phyloP scores from a whole-genome alignment of 2,888 invertebrate species.

The Euclidia mi region DNA sequence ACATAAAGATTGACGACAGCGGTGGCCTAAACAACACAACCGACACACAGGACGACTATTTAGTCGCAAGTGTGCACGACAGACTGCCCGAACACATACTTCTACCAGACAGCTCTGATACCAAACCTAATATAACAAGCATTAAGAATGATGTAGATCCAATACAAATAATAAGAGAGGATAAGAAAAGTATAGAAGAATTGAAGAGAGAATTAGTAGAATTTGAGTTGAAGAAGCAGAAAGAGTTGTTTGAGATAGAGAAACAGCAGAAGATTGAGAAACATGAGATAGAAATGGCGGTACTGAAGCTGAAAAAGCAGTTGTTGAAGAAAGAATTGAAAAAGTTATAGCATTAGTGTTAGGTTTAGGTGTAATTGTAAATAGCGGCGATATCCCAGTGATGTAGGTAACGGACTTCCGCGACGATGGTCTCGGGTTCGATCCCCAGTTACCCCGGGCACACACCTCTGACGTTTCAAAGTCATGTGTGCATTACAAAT shows the following conservation, averaged over 20 bases:
- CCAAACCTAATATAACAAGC: constrained; percentile 34
- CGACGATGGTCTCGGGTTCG: too few species aligned
- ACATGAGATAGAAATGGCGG: constrained; percentile 53
- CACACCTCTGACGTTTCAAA: too few species aligned
- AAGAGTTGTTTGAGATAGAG: constrained; percentile 56
- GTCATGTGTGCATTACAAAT: too few species aligned
- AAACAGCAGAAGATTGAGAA: constrained; percentile 47
- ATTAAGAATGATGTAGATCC: constrained; percentile 32
- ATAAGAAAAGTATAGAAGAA: constrained; percentile 40
- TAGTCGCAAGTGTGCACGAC: constrained; percentile 4
- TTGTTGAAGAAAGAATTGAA: constrained; percentile 49
- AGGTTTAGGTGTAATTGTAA: background rate
- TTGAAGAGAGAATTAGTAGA: constrained; percentile 49
- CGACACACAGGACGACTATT: constrained; percentile 25
- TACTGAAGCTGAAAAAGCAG: constrained; percentile 50
- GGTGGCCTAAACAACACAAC: constrained; percentile 12
- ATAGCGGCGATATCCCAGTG: too few species aligned
- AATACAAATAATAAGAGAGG: constrained; percentile 32
- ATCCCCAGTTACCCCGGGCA: too few species aligned
- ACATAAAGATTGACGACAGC: constrained; percentile 41
- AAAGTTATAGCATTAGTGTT: constrained; percentile 28
- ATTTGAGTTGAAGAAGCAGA: constrained; percentile 53
- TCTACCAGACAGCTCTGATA: constrained; percentile 28
- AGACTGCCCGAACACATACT: constrained; percentile 35
- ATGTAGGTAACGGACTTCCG: too few species aligned